Conservation (phyloP, 2,888 invertebrate species). For the Aspidapion aeneum region DNA sequence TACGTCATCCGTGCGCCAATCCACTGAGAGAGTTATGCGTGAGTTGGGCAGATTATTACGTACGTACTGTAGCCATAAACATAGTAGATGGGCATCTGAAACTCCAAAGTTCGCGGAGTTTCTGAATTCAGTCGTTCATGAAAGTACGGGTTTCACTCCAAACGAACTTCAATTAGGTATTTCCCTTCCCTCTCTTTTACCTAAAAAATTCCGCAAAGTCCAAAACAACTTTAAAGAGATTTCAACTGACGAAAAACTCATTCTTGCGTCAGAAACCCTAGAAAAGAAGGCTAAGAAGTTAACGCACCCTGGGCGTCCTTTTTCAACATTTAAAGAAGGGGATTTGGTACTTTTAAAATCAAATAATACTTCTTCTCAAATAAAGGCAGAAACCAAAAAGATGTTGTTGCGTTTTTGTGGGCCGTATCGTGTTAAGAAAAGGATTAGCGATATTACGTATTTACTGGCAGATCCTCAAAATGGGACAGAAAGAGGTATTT, state of each 20-base stretch:
- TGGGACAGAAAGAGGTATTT: neutral
- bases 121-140: neutral
- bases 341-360: neutral
- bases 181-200: neutral
- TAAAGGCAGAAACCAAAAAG: neutral
- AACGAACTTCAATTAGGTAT: neutral
- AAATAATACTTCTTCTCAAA: neutral
- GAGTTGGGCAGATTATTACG: neutral
- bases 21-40: neutral
- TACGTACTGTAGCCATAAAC: neutral
- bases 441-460: neutral
- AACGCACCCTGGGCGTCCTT: neutral
- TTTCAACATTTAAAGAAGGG: neutral
- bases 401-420: neutral
- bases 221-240: neutral
- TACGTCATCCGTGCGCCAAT: neutral
- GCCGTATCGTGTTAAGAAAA: neutral
- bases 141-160: neutral
- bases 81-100: neutral
- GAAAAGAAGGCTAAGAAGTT: neutral
- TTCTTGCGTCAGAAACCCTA: slow-evolving; percentile 7
- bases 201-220: neutral
- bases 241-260: neutral
- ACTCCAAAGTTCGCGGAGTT: neutral
- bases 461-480: neutral